Evolutionary conservation across 1,140 invertebrate species (phyloP).

Genomic region (Diprion similis): DNA sequence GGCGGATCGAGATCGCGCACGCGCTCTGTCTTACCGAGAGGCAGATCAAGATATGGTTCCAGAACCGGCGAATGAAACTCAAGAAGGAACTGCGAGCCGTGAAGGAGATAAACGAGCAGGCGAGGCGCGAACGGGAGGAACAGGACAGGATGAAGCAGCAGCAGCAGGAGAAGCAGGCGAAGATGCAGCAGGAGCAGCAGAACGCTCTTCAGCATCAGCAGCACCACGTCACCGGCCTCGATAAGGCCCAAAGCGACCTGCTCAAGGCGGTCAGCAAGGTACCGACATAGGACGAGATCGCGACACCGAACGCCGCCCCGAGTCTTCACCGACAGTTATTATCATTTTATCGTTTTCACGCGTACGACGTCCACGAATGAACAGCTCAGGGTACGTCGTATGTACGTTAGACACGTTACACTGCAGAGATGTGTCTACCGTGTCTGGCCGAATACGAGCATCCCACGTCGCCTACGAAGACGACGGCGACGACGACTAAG

Average conservation of each 20-base stretch:
- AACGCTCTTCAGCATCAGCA: slow-evolving; percentile 68
- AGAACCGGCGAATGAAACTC: slow-evolving; percentile 97
- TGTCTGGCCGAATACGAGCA: slow-evolving; percentile 19
- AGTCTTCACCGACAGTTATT: slow-evolving; percentile 17
- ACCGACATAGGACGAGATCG: slow-evolving; percentile 63
- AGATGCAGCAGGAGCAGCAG: slow-evolving; percentile 68
- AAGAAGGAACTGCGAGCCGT: slow-evolving; percentile 94
- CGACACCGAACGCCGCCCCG: background rate
- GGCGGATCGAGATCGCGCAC: slow-evolving; percentile 97
- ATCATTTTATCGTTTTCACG: background rate
- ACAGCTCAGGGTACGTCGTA: too few relatives aligned
- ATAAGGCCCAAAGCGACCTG: slow-evolving; percentile 70
- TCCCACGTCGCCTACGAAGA: slow-evolving; percentile 4
- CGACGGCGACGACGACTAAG: background rate
- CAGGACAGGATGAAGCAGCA: slow-evolving; percentile 91
- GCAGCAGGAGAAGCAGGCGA: slow-evolving; percentile 83
- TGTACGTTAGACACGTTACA: too few relatives aligned
- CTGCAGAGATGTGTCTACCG: background rate
- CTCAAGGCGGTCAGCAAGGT: slow-evolving; percentile 72
- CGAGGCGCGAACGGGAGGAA: slow-evolving; percentile 86
- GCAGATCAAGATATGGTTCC: slow-evolving; percentile 98
- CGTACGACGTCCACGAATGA: too few relatives aligned
- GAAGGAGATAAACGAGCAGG: slow-evolving; percentile 95
- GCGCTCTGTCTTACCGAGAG: slow-evolving; percentile 94
- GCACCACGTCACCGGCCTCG: slow-evolving; percentile 69